Evolutionary conservation across 2,113 vertebrate genomes (phyloP).

Genomic region (Nesoenas mayeri): DNA sequence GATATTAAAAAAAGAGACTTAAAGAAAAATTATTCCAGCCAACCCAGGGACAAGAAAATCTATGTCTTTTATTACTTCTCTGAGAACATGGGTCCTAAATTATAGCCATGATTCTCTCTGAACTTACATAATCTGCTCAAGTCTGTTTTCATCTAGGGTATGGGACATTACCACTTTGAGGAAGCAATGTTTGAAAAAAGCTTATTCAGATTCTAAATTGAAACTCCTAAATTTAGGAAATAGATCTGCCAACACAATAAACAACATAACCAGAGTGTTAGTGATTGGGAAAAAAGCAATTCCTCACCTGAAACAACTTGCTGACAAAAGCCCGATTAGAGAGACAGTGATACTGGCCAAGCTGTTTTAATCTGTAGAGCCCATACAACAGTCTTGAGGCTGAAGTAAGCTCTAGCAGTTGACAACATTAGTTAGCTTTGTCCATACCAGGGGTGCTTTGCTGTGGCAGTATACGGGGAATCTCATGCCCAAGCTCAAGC

Average conservation of each 20-base stretch:
- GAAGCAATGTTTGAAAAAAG: background rate
- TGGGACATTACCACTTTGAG: background rate
- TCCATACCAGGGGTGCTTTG: accelerated
- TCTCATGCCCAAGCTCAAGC: accelerated
- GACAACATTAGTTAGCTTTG: background rate
- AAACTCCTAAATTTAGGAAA: background rate
- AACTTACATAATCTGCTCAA: background rate
- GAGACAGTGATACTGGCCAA: background rate
- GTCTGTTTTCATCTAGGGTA: background rate
- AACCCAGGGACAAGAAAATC: background rate
- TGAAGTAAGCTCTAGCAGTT: background rate
- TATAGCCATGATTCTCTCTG: background rate
- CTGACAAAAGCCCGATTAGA: background rate
- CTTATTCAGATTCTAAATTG: background rate
- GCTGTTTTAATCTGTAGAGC: background rate
- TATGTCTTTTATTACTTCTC: background rate
- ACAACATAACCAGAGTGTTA: background rate
- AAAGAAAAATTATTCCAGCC: background rate
- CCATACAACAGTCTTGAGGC: background rate
- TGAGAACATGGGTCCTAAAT: background rate
- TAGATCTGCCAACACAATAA: background rate
- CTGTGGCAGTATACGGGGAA: accelerated
- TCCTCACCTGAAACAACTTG: background rate
- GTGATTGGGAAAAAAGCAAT: background rate
- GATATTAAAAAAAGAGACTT: background rate